Evolutionary conservation across 2,888 invertebrate genomes (phyloP).

Genomic region (Sphaerophoria rueppellii): DNA sequence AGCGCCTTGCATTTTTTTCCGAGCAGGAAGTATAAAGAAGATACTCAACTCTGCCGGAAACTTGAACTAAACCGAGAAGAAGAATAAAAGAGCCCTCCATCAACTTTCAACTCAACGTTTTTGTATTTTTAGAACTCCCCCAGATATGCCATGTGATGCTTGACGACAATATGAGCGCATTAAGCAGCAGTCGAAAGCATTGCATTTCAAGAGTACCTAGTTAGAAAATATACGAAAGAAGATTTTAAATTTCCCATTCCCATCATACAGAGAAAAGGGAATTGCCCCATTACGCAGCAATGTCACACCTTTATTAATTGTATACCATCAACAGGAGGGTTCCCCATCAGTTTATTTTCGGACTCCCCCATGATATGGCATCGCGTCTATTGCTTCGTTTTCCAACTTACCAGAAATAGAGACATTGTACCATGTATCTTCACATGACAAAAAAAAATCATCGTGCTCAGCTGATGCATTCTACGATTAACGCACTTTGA

Average conservation of each 20-base stretch:
- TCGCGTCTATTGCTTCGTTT: not conserved
- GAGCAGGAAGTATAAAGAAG: conserved; percentile 69
- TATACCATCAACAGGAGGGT: conserved; percentile 73
- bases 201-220: not conserved
- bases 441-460: not conserved
- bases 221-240: not conserved
- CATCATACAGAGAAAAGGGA: conserved; percentile 45
- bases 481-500: conserved; percentile 58
- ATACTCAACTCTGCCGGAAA: conserved; percentile 63
- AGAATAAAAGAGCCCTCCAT: conserved; percentile 64
- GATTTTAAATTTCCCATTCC: conserved; percentile 28
- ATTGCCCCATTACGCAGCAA: conserved; percentile 75
- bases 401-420: conserved; percentile 51
- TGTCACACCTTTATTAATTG: conserved; percentile 80
- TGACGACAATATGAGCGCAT: conserved; percentile 2
- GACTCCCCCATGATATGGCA: conserved; percentile 58
- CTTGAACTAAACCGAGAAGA: conserved; percentile 54
- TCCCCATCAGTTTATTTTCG: conserved; percentile 66
- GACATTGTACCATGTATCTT: not conserved
- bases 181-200: conserved; percentile 13
- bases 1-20: conserved; percentile 31
- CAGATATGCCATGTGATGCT: not conserved
- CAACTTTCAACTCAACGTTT: conserved; percentile 14
- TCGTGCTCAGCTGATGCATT: conserved; percentile 67
- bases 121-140: conserved; percentile 62